phyloP scores from a whole-genome alignment of 2,888 invertebrate genomes.

The Pristionchus arcanus region DNA sequence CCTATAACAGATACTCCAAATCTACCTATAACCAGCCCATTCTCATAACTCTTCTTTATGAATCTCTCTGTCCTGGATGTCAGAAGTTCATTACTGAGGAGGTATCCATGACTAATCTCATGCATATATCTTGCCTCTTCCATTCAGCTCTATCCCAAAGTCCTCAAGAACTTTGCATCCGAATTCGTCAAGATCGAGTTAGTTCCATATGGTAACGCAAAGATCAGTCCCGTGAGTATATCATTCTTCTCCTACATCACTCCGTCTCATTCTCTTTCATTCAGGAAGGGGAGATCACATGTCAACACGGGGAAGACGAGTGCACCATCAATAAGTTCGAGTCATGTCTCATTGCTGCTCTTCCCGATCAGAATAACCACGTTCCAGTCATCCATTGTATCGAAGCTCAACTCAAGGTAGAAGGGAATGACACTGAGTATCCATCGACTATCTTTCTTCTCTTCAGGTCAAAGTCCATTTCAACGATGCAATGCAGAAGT shows the following conservation, averaged over 20 bases:
- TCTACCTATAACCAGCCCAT: slow-evolving; percentile 65
- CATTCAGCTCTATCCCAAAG: slow-evolving; percentile 65
- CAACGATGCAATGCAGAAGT: slow-evolving; percentile 66
- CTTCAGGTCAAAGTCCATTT: slow-evolving; percentile 61
- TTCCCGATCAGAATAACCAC: slow-evolving; percentile 65
- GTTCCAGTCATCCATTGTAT: slow-evolving; percentile 71
- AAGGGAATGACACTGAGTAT: background rate
- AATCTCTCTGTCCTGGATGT: slow-evolving; percentile 73
- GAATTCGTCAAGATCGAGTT: slow-evolving; percentile 74
- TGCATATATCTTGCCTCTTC: background rate
- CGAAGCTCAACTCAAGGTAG: slow-evolving; percentile 63
- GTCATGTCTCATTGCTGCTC: slow-evolving; percentile 69
- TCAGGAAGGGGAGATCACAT: slow-evolving; percentile 69
- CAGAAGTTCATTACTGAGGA: slow-evolving; percentile 70
- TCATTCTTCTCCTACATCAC: background rate
- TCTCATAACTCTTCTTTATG: slow-evolving; percentile 69
- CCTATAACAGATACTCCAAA: slow-evolving; percentile 58
- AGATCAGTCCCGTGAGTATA: slow-evolving; percentile 58
- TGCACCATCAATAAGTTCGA: slow-evolving; percentile 74
- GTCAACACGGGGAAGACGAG: slow-evolving; percentile 76
- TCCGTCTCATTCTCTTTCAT: slow-evolving; percentile 29
- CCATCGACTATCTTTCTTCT: background rate
- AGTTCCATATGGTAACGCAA: slow-evolving; percentile 78
- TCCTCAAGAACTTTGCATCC: slow-evolving; percentile 66
- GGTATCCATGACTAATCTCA: background rate